Conservation (phyloP, 2,113 vertebrate species). For the Rhinoptilus africanus region DNA sequence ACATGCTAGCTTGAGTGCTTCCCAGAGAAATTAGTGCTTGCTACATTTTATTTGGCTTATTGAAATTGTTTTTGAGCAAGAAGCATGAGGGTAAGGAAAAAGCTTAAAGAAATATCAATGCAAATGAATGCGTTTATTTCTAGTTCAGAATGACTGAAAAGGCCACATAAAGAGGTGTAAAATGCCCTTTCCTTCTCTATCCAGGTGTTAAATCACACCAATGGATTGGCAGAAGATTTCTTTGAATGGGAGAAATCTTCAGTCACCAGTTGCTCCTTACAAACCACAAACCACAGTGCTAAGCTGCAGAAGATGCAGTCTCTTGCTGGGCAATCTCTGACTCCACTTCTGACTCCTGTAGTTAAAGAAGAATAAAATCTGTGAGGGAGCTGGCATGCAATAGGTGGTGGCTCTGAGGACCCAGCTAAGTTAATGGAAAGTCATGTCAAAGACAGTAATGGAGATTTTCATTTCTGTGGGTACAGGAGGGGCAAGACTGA, state of each 20-base stretch:
- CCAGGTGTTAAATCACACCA: not conserved
- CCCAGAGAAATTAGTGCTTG: not conserved
- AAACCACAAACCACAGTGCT: not conserved
- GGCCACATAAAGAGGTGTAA: not conserved
- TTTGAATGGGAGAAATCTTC: not conserved
- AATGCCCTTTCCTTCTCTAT: not conserved
- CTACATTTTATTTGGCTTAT: not conserved
- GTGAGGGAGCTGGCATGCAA: not conserved
- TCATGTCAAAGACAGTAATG: not conserved
- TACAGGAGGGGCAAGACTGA: not conserved
- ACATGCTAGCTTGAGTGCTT: not conserved
- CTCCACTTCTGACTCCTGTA: not conserved
- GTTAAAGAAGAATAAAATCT: not conserved
- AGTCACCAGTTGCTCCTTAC: accelerated
- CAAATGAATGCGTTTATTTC: not conserved
- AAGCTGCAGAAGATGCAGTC: not conserved
- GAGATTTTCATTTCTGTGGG: not conserved
- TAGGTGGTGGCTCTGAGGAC: not conserved
- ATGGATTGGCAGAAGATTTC: not conserved
- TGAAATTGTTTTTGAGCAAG: not conserved
- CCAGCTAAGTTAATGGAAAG: not conserved
- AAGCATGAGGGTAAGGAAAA: not conserved
- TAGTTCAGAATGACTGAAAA: not conserved
- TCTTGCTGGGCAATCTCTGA: not conserved
- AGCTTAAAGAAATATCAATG: not conserved